Evolutionary conservation across 2,888 invertebrate genomes (phyloP), one percentile per base, ranked within the genome.

Genomic region (Boloria euphrosyne): DNA sequence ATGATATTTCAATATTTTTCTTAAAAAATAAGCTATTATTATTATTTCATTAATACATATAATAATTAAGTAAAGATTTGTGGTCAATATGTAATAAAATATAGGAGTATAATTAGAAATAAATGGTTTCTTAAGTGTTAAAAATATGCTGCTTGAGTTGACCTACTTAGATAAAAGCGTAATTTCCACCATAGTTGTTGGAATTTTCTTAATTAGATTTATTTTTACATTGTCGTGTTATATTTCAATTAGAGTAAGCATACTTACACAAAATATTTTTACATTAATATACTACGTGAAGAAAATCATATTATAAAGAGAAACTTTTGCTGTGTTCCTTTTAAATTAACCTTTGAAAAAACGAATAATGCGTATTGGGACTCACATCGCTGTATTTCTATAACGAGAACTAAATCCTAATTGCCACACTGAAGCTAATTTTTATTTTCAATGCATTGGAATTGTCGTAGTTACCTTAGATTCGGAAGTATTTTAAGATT

Each of bases 301-400:
- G 18, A 38, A 49, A 16, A 50, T 10, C 14, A 53, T 43, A 18
- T 38, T 44, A 31, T 61, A 64, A 31, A 52, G 61, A 85, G 81
- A 79, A 80, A 84, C 84, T 82, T 82, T 83, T 62, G 55, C 43
- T 52, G 65, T 57, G 17, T 65, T 44, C 31, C 44, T 82, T 84
- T 83, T 82, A 87, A 22, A 87, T 85, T 76, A 83, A 79, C 76
- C 80, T 81, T 83, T 85, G 83, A 83, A 87, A 87, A 88, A 87
- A 85, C 78, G 79, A 81, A 80, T 78, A 82, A 74, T 77, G 77
- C 75, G 81, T 81, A 83, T 83, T 81, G 82, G 81, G 76, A 71
- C 69, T 74, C 78, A 75, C 76, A 71, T 71, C 75, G 78, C 73
- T 73, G 73, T 72, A 72, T 71, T 71, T 68, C 69, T 73, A 71